Evolutionary conservation across 23 tunicate species (phyloP).

Genomic region (Trididemnum miniatum): DNA sequence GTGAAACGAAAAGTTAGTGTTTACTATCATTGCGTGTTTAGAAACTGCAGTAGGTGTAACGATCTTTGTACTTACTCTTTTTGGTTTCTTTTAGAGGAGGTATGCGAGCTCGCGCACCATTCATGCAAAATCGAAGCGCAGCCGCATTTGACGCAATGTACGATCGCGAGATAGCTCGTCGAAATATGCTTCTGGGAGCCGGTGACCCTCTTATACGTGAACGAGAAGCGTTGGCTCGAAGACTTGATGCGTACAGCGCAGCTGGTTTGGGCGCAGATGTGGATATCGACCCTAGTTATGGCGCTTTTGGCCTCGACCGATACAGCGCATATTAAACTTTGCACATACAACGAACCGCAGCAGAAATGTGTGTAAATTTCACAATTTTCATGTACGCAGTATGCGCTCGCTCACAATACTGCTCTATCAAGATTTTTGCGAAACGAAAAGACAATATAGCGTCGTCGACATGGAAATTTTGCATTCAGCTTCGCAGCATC

Average conservation of each 20-base stretch:
- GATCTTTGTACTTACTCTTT: too few relatives aligned
- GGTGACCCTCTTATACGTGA: constrained; percentile 56
- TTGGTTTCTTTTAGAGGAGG: constrained; percentile 21
- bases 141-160: constrained; percentile 24
- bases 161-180: constrained; percentile 11
- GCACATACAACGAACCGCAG: too few relatives aligned
- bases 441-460: too few relatives aligned
- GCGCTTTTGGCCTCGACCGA: not conserved
- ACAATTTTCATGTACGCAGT: too few relatives aligned
- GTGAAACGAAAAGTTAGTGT: too few relatives aligned
- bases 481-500: too few relatives aligned
- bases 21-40: too few relatives aligned
- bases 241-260: constrained; percentile 14
- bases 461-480: too few relatives aligned
- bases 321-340: constrained; percentile 1
- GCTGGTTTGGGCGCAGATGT: not conserved
- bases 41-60: too few relatives aligned
- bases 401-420: too few relatives aligned
- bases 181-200: constrained; percentile 38
- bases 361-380: too few relatives aligned
- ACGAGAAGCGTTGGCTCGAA: constrained; percentile 80
- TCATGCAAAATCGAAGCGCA: constrained; percentile 27
- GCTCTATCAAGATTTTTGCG: too few relatives aligned
- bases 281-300: not conserved
- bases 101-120: constrained; percentile 39